phyloP scores from a whole-genome alignment of 64 coral and sea anemone genomes.

The Montipora efflorescens region DNA sequence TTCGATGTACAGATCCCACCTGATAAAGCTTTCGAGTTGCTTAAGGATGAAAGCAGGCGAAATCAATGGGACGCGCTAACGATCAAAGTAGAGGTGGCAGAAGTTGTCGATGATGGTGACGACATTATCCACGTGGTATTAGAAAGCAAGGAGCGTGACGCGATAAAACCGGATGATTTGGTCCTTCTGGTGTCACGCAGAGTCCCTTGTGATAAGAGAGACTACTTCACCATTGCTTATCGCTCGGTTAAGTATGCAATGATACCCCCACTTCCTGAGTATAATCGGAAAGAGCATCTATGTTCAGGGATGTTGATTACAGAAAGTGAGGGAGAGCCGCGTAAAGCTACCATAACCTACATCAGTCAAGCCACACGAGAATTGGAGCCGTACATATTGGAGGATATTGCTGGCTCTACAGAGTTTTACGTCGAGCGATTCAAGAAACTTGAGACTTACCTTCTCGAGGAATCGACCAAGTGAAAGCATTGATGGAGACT shows the following conservation, averaged over 20 bases:
- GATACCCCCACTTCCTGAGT: slow-evolving; percentile 51
- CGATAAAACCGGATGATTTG: slow-evolving; percentile 66
- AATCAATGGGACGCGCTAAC: slow-evolving; percentile 78
- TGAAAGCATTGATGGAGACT: neutral
- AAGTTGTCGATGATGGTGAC: slow-evolving; percentile 67
- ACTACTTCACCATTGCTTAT: slow-evolving; percentile 80
- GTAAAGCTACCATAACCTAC: slow-evolving; percentile 58
- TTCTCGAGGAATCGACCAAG: neutral
- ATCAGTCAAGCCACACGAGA: slow-evolving; percentile 83
- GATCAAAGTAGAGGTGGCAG: slow-evolving; percentile 43
- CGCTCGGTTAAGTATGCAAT: slow-evolving; percentile 62
- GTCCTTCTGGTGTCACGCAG: slow-evolving; percentile 77
- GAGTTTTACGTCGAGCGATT: slow-evolving; percentile 56
- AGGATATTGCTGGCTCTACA: slow-evolving; percentile 59
- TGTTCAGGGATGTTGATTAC: slow-evolving; percentile 76
- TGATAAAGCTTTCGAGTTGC: slow-evolving; percentile 37
- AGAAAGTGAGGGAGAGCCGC: slow-evolving; percentile 15
- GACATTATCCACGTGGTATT: slow-evolving; percentile 72
- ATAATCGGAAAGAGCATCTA: slow-evolving; percentile 71
- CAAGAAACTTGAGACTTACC: slow-evolving; percentile 48
- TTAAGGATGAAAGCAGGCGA: slow-evolving; percentile 52
- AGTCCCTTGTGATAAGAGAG: slow-evolving; percentile 43
- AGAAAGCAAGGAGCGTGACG: slow-evolving; percentile 18
- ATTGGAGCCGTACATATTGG: slow-evolving; percentile 60
- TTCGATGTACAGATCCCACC: slow-evolving; percentile 39